These are phyloP conservation scores for Cephus pygmeus DNA, from an alignment of 2,888 invertebrate species.

Conservation along the genomic window DNA sequence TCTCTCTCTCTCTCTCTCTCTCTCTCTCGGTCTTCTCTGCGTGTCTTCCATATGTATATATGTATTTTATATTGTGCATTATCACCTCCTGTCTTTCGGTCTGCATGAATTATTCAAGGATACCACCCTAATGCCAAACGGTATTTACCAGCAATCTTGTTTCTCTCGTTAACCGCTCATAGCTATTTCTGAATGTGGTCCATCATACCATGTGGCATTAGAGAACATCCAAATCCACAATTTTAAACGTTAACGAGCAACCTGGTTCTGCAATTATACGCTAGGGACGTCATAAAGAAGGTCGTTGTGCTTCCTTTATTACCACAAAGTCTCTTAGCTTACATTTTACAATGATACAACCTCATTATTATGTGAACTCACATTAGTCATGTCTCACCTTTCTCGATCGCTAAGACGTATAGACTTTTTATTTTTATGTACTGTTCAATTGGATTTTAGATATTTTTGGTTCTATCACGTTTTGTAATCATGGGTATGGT, in stretches of 20 bases:
- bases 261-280: constrained; percentile 28
- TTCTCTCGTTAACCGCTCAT: too few relatives aligned
- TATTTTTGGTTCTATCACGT: constrained; percentile 44
- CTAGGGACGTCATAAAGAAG: constrained; percentile 26
- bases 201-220: too few relatives aligned
- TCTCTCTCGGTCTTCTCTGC: too few relatives aligned
- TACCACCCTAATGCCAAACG: constrained; percentile 41
- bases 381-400: constrained; percentile 59
- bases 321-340: constrained; percentile 36
- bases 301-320: constrained; percentile 28
- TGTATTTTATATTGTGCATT: not conserved
- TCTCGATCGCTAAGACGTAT: constrained; percentile 60
- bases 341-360: constrained; percentile 54
- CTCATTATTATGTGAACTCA: constrained; percentile 62
- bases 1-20: too few relatives aligned
- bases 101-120: constrained; percentile 45
- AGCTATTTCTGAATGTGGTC: too few relatives aligned
- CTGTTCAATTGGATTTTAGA: constrained; percentile 38
- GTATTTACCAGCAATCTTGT: not conserved
- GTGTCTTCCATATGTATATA: too few relatives aligned
- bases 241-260: constrained; percentile 49
- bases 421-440: constrained; percentile 28
- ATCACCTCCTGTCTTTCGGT: constrained; percentile 36
- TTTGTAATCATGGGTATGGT: constrained; percentile 54
- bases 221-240: constrained; percentile 42